A percentile compares a stretch with the other conserved stretches of the same genome.
phyloP scores from a whole-genome alignment of 2,888 invertebrate genomes.

The Biston betularia region DNA sequence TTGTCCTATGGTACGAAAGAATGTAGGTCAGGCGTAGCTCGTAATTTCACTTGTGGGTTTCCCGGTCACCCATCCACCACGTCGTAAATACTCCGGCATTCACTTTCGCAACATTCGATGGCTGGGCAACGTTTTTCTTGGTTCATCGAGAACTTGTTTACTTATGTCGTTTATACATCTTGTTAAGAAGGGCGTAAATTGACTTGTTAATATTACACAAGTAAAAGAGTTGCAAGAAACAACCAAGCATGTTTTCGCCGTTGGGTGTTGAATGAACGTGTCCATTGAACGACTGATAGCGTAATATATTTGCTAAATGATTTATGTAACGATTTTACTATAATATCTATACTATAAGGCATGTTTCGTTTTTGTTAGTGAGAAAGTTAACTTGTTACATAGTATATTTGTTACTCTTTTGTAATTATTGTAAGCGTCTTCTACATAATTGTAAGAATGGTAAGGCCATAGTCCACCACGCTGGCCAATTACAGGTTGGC shows the following conservation, averaged over 20 bases:
- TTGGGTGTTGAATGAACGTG: slow-evolving; percentile 18
- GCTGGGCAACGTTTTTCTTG: slow-evolving; percentile 42
- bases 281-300: slow-evolving; percentile 14
- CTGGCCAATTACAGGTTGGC: too few species aligned
- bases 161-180: slow-evolving; percentile 33
- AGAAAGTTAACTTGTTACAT: too few species aligned
- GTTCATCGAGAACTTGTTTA: slow-evolving; percentile 38
- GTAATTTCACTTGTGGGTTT: slow-evolving; percentile 13
- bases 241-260: slow-evolving; percentile 19
- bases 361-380: too few species aligned
- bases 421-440: too few species aligned
- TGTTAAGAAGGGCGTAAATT: slow-evolving; percentile 34
- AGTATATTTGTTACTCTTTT: too few species aligned
- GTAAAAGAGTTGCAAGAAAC: slow-evolving; percentile 21
- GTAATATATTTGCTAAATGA: slow-evolving; percentile 10
- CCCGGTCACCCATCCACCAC: slow-evolving; percentile 19
- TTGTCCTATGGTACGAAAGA: background rate
- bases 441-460: too few species aligned
- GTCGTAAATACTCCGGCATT: slow-evolving; percentile 16
- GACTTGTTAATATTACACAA: slow-evolving; percentile 35
- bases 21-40: background rate
- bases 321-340: background rate
- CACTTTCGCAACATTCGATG: slow-evolving; percentile 39
- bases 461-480: too few species aligned
- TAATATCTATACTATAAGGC: too few species aligned